phyloP scores from a whole-genome alignment of 1,140 invertebrate species.

The Drosophila arawakana region DNA sequence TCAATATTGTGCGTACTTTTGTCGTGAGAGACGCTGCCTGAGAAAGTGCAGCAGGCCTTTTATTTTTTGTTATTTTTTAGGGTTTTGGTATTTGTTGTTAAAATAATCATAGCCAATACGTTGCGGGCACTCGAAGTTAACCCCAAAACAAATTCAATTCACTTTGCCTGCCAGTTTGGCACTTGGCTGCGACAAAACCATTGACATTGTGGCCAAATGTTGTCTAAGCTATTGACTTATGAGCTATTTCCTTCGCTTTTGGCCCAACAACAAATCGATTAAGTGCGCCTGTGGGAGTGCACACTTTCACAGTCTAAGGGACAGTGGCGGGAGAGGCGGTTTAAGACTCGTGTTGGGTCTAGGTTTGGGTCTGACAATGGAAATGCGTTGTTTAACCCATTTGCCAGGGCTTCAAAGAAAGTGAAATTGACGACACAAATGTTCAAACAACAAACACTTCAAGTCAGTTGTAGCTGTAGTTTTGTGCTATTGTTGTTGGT shows the following conservation, averaged over 20 bases:
- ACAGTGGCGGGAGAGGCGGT: background rate
- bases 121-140: slow-evolving; percentile 50
- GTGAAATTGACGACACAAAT: slow-evolving; percentile 84
- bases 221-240: slow-evolving; percentile 52
- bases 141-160: slow-evolving; percentile 68
- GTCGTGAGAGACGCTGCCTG: slow-evolving; percentile 43
- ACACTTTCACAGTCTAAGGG: slow-evolving; percentile 17
- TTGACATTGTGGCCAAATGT: slow-evolving; percentile 54
- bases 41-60: slow-evolving; percentile 75
- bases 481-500: slow-evolving; percentile 24
- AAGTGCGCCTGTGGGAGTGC: slow-evolving; percentile 65
- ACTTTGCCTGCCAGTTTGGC: slow-evolving; percentile 50
- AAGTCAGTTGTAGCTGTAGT: slow-evolving; percentile 17
- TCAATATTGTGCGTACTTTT: slow-evolving; percentile 79
- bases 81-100: slow-evolving; percentile 52
- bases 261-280: slow-evolving; percentile 40
- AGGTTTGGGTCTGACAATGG: slow-evolving; percentile 40
- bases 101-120: slow-evolving; percentile 69
- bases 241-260: slow-evolving; percentile 20
- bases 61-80: slow-evolving; percentile 21
- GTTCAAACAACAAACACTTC: slow-evolving; percentile 68
- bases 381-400: slow-evolving; percentile 65
- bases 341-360: background rate
- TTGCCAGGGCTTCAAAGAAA: slow-evolving; percentile 63
- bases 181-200: slow-evolving; percentile 21